phyloP scores from a whole-genome alignment of 2,797 vertebrate genomes.

The Enteromius anoplus region DNA sequence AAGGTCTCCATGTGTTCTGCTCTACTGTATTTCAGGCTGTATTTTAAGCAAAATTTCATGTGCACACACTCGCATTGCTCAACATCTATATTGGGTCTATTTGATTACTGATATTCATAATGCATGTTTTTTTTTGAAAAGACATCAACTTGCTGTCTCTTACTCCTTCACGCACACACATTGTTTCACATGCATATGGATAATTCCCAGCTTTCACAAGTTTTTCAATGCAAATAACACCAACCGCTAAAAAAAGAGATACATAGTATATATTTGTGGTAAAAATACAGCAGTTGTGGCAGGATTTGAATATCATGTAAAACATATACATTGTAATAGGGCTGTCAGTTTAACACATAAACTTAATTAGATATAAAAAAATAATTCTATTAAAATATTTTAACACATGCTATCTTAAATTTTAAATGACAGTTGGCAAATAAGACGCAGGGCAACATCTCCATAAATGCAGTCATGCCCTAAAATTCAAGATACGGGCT shows the following conservation, averaged over 20 bases:
- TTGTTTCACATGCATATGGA: background rate
- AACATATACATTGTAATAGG: background rate
- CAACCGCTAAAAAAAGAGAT: background rate
- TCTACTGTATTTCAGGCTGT: constrained; percentile 53
- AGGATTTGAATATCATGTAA: background rate
- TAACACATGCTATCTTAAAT: no score
- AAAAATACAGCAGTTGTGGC: background rate
- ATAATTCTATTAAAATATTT: no score
- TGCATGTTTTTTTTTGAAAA: background rate
- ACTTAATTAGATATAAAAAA: no score
- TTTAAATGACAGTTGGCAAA: no score
- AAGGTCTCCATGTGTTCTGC: constrained; percentile 40
- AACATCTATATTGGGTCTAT: background rate
- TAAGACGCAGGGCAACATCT: no score
- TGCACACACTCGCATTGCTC: constrained; percentile 2
- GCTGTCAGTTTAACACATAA: no score
- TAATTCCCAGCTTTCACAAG: background rate
- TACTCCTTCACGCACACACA: constrained; percentile 1
- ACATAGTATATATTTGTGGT: no score
- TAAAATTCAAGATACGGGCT: no score
- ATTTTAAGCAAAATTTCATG: constrained; percentile 6
- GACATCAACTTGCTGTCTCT: background rate
- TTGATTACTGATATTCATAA: constrained; percentile 5
- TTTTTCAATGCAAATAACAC: background rate
- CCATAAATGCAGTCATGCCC: no score